Evolutionary conservation across 2,797 vertebrate genomes (phyloP).

Genomic region (Galaxias olidus): DNA sequence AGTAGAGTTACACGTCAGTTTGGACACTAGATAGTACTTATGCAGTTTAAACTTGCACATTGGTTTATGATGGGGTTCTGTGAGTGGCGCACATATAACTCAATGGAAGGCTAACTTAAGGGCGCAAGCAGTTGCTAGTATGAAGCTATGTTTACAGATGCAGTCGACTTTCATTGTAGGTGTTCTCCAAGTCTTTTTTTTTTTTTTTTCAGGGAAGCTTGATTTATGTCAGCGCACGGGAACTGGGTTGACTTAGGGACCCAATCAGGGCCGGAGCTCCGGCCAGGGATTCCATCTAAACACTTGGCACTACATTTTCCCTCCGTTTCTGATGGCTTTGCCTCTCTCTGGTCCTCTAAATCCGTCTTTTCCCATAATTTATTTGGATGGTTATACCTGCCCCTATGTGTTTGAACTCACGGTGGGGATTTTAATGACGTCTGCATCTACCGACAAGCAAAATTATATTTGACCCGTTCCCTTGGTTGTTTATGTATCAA

Average conservation of each 20-base stretch:
- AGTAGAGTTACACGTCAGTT: constrained; percentile 7
- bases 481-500: constrained; percentile 25
- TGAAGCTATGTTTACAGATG: neutral
- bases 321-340: constrained; percentile 57
- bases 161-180: neutral
- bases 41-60: constrained; percentile 26
- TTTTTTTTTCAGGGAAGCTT: constrained; percentile 16
- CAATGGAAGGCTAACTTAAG: no score
- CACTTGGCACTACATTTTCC: constrained; percentile 20
- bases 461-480: constrained; percentile 29
- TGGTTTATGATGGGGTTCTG: neutral
- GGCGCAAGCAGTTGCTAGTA: neutral
- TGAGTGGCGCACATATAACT: neutral
- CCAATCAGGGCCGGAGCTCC: constrained; percentile 40
- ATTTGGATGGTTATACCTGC: constrained; percentile 33
- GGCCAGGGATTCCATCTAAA: constrained; percentile 39
- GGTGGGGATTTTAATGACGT: constrained; percentile 37
- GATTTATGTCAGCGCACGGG: constrained; percentile 27
- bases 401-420: constrained; percentile 39
- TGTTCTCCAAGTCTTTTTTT: constrained; percentile 29
- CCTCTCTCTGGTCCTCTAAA: constrained; percentile 22
- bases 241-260: constrained; percentile 18
- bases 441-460: constrained; percentile 36
- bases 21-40: constrained; percentile 21
- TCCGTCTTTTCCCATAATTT: constrained; percentile 42